Evolutionary conservation across 2,113 vertebrate species (phyloP), one percentile per base, ranked within the genome.

Genomic region (Pristiophorus japonicus): DNA sequence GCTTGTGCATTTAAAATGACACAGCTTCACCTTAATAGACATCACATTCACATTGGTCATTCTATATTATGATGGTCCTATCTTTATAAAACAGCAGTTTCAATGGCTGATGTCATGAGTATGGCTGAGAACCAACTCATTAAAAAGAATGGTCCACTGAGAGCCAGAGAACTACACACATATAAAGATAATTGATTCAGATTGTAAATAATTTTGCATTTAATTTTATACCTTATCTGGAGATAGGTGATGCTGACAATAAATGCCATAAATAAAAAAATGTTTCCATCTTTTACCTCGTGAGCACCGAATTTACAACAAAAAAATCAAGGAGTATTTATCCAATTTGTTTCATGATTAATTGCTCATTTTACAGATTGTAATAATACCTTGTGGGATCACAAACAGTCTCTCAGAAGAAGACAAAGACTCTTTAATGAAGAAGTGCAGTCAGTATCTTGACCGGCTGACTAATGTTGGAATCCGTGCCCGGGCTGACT

Each of bases 341-440:
- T 90, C 45, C 0, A 47, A 34, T 63, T n/a, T 45, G 47, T 95
- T 95, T 88, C 24, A 63, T 81, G 47, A 45, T 78, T 63, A 78
- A 94, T 65, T 94, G 38, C 24, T 63, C 96, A 95, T 90, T 27
- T 90, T 66, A 51, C 96, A 99, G 99, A 97, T 99, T 95, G 97
- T 99, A 94, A 97, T 99, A 97, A 99, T 99, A 96, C 98, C 99
- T 22, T 99, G 99, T 97, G 99, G 99, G 34, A 98, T 99, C 97
- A 99, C 99, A 4, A 99, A 97, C 87, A 96, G 98, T 14, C 98
- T 99, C 63, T 97, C 98, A 63, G 99, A 99, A 96, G 97, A 98
- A 70, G 98, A 99, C 95, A 98, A 97, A 96, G 98, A 98, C 1
- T 97, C 97, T 1, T 96, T 99, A 45, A 27, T 99, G 96, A 96